phyloP scores from a whole-genome alignment of 2,888 invertebrate species.

The Pemphredon lugubris region DNA sequence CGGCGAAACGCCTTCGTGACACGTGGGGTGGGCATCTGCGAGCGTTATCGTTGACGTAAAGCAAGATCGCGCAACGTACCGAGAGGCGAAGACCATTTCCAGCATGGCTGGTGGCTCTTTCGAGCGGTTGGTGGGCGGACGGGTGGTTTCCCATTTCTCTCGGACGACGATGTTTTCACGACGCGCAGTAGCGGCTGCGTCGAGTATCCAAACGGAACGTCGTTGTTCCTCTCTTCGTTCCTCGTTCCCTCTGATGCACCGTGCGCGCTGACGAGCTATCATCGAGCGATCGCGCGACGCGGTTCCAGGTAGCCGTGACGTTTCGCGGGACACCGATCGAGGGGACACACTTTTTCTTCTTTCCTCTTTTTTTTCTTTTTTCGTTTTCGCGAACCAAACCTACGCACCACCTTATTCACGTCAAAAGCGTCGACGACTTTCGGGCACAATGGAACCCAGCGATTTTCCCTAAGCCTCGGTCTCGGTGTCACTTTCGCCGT shows the following conservation, averaged over 20 bases:
- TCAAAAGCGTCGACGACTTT: no score
- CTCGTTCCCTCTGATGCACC: constrained; percentile 51
- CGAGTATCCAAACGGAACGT: constrained; percentile 65
- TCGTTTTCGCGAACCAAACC: no score
- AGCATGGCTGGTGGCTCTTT: constrained; percentile 83
- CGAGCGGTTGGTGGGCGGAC: constrained; percentile 92
- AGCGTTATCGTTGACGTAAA: constrained; percentile 54
- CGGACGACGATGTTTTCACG: constrained; percentile 69
- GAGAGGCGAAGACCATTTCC: constrained; percentile 79
- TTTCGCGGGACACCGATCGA: neutral
- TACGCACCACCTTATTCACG: no score
- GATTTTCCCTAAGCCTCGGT: neutral
- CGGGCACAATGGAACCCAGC: neutral
- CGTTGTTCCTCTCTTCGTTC: constrained; percentile 34
- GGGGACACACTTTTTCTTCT: neutral
- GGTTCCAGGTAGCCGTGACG: neutral
- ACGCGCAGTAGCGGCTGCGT: constrained; percentile 62
- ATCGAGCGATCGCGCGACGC: constrained; percentile 25
- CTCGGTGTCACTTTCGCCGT: neutral
- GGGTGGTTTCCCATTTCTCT: constrained; percentile 90
- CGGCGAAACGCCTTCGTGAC: constrained; percentile 21
- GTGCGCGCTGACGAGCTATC: constrained; percentile 48
- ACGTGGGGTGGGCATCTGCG: constrained; percentile 53
- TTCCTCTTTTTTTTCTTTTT: neutral
- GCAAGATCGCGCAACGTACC: constrained; percentile 70